Base-by-base conservation (phyloP, 2,797 vertebrate species). In the Acipenser oxyrinchus region DNA sequence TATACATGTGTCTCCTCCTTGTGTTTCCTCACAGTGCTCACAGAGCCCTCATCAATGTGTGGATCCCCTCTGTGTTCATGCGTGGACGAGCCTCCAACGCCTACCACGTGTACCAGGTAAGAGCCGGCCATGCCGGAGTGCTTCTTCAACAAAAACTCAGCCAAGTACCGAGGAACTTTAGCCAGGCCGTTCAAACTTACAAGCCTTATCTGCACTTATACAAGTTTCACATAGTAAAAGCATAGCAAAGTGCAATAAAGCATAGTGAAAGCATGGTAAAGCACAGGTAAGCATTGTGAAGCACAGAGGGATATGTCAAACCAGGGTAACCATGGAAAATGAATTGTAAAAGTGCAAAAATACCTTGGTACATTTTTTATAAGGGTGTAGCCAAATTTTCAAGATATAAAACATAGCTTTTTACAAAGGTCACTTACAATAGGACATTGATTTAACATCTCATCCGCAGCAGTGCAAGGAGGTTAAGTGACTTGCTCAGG, bases 31-130 rank as follows among this genome's bases (percentile, higher is more conserved):
- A 68, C 79, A 99, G 96, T 89, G 91, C 94, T 78, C 95, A 97
- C 74, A 92, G 96, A 58, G 97, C 97, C 1, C 94, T 99, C 79
- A 93, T 98, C 86, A 99, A 99, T 10, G 95, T 99, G 69, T 99
- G 97, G 97, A 99, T 99, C 80, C 97, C 96, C 8, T 98, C 95
- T 0, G 95, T 98, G 77, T 99, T 99, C 81, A 92, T 99, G 72
- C 94, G 94, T 78, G 95, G 95, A 73, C 88, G 93, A 78, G 92
- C 95, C 69, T 90, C 95, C 48, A 97, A 94, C 49, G 91, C 96
- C 6, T 98, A 95, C 84, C 95, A 98, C 23, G 95, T 99, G 72
- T 99, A 99, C 80, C 97, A 99, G 91, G 96, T 96, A 82, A 79
- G 79, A 57, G n/a, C 65, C 10, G 2, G 3, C 13, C 15, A 48